Percentiles rank a stretch among this genome's conserved stretches.
Evolutionary conservation across 2,113 vertebrate species (phyloP).

Genomic region (Scophthalmus maximus): DNA sequence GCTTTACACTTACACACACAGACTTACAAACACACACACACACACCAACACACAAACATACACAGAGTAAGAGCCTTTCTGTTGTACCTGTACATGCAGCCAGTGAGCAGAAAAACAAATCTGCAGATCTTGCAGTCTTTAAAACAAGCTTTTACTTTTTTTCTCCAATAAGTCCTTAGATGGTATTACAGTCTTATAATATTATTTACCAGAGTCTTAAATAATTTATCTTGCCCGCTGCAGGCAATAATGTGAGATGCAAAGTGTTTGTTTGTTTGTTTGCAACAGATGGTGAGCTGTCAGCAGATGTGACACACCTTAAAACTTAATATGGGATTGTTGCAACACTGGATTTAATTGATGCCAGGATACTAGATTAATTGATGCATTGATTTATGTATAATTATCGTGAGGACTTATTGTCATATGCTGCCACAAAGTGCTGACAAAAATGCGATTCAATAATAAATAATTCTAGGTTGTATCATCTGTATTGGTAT

Average conservation of each 20-base stretch:
- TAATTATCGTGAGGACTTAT: neutral
- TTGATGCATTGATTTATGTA: neutral
- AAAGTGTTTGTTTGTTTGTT: neutral
- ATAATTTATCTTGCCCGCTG: no score
- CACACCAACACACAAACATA: no score
- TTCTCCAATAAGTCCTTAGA: no score
- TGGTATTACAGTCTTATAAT: neutral
- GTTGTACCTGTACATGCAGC: neutral
- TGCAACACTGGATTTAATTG: neutral
- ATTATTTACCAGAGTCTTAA: neutral
- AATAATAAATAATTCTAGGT: neutral
- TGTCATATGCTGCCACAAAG: neutral
- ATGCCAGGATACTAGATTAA: neutral
- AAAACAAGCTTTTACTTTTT: no score
- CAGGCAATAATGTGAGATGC: neutral
- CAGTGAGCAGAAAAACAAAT: neutral
- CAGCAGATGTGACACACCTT: neutral
- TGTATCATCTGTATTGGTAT: no score
- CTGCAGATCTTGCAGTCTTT: neutral
- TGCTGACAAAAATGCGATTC: no score
- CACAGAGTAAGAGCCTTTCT: neutral
- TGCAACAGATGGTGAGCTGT: neutral
- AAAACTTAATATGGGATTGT: neutral
- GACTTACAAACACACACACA: conserved; percentile 15
- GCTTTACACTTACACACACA: conserved; percentile 3